These are phyloP conservation scores for Petroica traversi DNA, from an alignment of 2,113 vertebrate species.

Conservation along the genomic window DNA sequence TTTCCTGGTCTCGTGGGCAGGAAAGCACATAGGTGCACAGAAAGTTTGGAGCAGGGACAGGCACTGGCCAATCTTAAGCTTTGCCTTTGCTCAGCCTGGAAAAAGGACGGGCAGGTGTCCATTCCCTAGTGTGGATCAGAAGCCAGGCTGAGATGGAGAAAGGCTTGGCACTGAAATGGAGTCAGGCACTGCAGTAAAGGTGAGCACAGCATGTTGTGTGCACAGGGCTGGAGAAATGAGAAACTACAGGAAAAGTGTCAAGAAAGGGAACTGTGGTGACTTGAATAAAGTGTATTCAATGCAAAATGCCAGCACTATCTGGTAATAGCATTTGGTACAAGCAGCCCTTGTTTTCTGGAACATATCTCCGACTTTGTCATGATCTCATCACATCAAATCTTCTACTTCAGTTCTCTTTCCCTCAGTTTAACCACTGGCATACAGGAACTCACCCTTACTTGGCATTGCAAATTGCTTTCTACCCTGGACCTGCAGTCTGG, in stretches of 20 bases:
- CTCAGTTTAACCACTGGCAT: neutral
- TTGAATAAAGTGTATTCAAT: neutral
- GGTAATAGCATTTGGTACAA: neutral
- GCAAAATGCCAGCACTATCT: neutral
- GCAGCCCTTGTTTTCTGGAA: neutral
- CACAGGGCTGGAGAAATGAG: neutral
- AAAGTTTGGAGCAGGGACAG: neutral
- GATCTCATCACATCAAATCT: neutral
- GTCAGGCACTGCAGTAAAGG: neutral
- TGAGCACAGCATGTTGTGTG: rapidly evolving
- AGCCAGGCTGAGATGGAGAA: neutral
- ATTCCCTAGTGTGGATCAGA: neutral
- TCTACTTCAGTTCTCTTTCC: neutral
- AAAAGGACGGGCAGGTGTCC: rapidly evolving
- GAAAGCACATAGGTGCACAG: neutral
- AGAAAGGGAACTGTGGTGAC: neutral
- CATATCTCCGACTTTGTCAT: neutral
- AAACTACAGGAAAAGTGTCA: neutral
- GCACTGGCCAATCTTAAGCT: neutral
- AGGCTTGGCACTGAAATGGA: neutral
- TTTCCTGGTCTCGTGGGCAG: neutral
- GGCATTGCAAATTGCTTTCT: neutral
- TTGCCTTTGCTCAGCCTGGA: neutral
- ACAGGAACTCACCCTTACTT: neutral
- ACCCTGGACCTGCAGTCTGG: neutral